Evolutionary conservation across 2,888 invertebrate genomes (phyloP).

Genomic region (Diaphora mendica): DNA sequence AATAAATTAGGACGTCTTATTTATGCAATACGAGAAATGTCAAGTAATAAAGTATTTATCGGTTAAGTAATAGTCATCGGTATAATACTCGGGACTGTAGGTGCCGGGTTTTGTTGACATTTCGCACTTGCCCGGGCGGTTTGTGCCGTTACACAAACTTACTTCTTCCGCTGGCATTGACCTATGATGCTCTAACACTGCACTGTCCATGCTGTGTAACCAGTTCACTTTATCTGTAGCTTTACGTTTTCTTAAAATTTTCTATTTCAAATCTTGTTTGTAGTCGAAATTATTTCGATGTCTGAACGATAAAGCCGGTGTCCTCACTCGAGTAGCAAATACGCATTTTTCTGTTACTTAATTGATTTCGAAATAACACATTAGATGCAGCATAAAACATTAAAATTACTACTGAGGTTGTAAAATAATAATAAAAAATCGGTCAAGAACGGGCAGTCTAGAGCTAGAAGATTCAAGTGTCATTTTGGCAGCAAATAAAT

Average conservation of each 20-base stretch:
- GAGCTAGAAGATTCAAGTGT: neutral
- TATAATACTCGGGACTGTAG: conserved; percentile 18
- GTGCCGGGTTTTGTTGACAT: conserved; percentile 66
- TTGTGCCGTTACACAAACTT: conserved; percentile 71
- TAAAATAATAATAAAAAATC: conserved; percentile 45
- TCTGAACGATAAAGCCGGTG: conserved; percentile 20
- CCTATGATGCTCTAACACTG: conserved; percentile 58
- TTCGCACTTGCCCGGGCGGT: conserved; percentile 63
- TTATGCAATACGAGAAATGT: conserved; percentile 42
- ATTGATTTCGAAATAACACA: conserved; percentile 43
- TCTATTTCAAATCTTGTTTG: conserved; percentile 2
- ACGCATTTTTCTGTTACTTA: conserved; percentile 37
- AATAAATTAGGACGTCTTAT: conserved; percentile 31
- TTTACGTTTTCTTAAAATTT: conserved; percentile 14
- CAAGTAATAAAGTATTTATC: conserved; percentile 35
- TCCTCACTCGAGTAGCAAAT: conserved; percentile 26
- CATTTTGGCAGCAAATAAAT: conserved; percentile 12
- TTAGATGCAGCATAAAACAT: conserved; percentile 32
- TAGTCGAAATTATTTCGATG: conserved; percentile 6
- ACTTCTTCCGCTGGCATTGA: conserved; percentile 77
- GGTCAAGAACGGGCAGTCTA: conserved; percentile 11
- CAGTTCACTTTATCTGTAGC: conserved; percentile 29
- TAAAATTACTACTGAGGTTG: conserved; percentile 35
- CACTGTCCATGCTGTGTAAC: conserved; percentile 20
- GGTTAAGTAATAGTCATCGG: conserved; percentile 24